Conservation (phyloP, 2,888 invertebrate genomes). For the Xylocampa areola region DNA sequence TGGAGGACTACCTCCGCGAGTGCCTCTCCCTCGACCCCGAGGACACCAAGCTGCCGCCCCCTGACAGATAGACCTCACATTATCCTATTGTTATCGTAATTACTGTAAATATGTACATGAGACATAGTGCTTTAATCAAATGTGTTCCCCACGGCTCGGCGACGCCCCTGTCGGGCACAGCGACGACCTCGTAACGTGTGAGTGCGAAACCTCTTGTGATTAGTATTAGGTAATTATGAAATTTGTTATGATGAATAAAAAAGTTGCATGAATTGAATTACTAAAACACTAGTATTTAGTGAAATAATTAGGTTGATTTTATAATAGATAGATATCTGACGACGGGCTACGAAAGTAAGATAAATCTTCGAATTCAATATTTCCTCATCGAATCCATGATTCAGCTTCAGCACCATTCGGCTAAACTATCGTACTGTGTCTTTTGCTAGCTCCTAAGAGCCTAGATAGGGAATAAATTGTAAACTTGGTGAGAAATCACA, state of each 20-base stretch:
- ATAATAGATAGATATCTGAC: slow-evolving; percentile 65
- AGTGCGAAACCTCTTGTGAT: slow-evolving; percentile 60
- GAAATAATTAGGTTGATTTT: slow-evolving; percentile 66
- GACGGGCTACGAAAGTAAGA: slow-evolving; percentile 62
- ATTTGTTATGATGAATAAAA: slow-evolving; percentile 64
- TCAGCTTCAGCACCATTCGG: slow-evolving; percentile 81
- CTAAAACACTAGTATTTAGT: slow-evolving; percentile 66
- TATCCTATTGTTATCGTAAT: slow-evolving; percentile 73
- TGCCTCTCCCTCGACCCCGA: slow-evolving; percentile 96
- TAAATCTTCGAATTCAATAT: slow-evolving; percentile 71
- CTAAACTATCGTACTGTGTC: slow-evolving; percentile 75
- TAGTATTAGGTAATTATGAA: slow-evolving; percentile 71
- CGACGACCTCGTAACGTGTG: slow-evolving; percentile 51
- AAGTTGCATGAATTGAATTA: slow-evolving; percentile 66
- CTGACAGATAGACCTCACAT: slow-evolving; percentile 84
- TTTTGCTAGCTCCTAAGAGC: slow-evolving; percentile 74
- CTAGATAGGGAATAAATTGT: slow-evolving; percentile 77
- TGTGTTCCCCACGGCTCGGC: slow-evolving; percentile 82
- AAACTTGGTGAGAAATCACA: slow-evolving; percentile 53
- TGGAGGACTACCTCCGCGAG: slow-evolving; percentile 97
- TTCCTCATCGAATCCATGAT: slow-evolving; percentile 78
- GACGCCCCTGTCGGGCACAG: slow-evolving; percentile 61
- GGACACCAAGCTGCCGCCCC: slow-evolving; percentile 91
- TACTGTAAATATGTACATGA: slow-evolving; percentile 87
- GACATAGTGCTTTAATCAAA: slow-evolving; percentile 85